A percentile compares a stretch with the other conserved stretches of the same genome.
Evolutionary conservation across 2,797 vertebrate genomes (phyloP).

Genomic region (Sylvia borin): DNA sequence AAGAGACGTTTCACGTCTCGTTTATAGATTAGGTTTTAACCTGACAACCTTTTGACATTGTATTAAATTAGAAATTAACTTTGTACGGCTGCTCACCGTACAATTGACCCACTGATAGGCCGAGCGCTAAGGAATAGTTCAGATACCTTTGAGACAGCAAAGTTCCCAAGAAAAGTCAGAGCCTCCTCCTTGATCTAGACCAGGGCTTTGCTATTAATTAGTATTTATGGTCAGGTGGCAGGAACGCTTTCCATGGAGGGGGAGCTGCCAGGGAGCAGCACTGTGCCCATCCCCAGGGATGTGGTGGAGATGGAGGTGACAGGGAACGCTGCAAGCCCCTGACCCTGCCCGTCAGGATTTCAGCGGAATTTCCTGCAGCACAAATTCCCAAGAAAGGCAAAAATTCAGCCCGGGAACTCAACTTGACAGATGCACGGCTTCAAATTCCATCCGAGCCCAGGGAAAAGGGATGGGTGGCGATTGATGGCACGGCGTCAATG

Average conservation of each 20-base stretch:
- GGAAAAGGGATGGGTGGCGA: not conserved
- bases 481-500: rapidly evolving
- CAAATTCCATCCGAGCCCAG: not conserved
- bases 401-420: not conserved
- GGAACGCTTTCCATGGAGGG: not conserved
- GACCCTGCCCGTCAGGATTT: not conserved
- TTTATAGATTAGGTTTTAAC: slow-evolving; percentile 65
- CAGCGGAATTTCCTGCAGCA: not conserved
- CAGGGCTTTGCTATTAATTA: slow-evolving; percentile 46
- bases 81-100: not conserved
- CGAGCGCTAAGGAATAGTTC: slow-evolving; percentile 18
- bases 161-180: slow-evolving; percentile 38
- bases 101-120: slow-evolving; percentile 20
- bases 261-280: not conserved
- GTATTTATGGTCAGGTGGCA: slow-evolving; percentile 19
- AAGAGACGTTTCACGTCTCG: slow-evolving; percentile 26
- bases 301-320: not conserved
- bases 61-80: slow-evolving; percentile 67
- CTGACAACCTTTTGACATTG: slow-evolving; percentile 54
- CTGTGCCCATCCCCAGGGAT: not conserved
- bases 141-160: slow-evolving; percentile 17
- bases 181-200: slow-evolving; percentile 14
- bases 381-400: not conserved
- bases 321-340: not conserved
- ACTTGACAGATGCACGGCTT: not conserved